Percentiles rank a stretch among this genome's conserved stretches.
These are phyloP conservation scores for Zaprionus nigranus DNA, from an alignment of 1,140 invertebrate genomes.

Conservation along the genomic window DNA sequence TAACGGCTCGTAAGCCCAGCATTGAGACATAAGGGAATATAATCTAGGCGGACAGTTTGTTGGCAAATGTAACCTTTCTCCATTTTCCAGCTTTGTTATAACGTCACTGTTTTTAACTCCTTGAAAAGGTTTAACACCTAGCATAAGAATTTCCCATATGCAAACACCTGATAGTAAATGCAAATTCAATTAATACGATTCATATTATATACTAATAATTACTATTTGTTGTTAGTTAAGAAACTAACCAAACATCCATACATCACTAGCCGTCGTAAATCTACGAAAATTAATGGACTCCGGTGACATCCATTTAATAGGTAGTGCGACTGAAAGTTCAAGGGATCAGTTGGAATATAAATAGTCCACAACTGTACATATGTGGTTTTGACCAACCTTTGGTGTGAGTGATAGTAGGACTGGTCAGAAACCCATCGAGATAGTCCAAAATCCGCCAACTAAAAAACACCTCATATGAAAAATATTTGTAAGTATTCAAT, in stretches of 20 bases:
- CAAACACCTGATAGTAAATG: conserved; percentile 92
- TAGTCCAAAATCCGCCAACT: conserved; percentile 98
- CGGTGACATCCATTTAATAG: conserved; percentile 98
- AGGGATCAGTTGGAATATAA: neutral
- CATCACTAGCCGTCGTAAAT: conserved; percentile 98
- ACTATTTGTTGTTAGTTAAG: neutral
- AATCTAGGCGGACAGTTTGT: conserved; percentile 95
- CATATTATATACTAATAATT: neutral
- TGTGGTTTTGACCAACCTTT: conserved; percentile 42
- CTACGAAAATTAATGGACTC: conserved; percentile 99
- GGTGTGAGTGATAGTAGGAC: conserved; percentile 97
- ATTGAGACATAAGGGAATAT: conserved; percentile 97
- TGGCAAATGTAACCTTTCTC: conserved; percentile 95
- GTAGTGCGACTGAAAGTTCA: conserved; percentile 84
- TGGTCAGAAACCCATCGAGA: conserved; percentile 98
- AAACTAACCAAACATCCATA: conserved; percentile 98
- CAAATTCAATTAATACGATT: neutral
- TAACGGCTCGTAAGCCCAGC: conserved; percentile 98
- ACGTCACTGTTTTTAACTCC: conserved; percentile 99
- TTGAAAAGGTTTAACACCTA: conserved; percentile 99
- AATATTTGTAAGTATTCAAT: neutral
- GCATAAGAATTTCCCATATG: conserved; percentile 99
- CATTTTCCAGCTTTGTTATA: conserved; percentile 97
- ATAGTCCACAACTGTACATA: neutral
- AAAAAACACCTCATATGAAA: conserved; percentile 12